phyloP scores from a whole-genome alignment of 1,140 invertebrate species.

The Hypsibius dujardini region DNA sequence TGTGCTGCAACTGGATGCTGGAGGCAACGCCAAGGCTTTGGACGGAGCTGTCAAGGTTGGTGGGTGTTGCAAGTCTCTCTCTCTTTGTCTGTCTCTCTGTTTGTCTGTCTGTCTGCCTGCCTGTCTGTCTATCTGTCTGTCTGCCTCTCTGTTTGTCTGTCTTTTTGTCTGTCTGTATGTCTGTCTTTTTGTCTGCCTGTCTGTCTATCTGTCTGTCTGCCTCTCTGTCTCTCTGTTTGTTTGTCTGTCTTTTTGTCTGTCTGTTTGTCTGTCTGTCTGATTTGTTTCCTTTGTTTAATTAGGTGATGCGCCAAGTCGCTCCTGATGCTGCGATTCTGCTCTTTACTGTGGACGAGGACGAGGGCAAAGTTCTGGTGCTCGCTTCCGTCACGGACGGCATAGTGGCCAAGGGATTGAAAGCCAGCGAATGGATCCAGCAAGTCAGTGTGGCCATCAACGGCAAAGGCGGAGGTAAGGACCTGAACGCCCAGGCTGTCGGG shows the following conservation, averaged over 20 bases:
- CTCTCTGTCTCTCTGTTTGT: too few species aligned
- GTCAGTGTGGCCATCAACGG: slow-evolving; percentile 59
- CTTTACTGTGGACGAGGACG: slow-evolving; percentile 67
- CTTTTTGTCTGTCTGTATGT: too few species aligned
- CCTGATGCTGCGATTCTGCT: slow-evolving; percentile 76
- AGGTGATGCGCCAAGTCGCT: slow-evolving; percentile 61
- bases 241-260: too few species aligned
- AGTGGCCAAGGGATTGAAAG: slow-evolving; percentile 68
- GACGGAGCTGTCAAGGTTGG: slow-evolving; percentile 84
- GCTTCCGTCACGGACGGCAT: slow-evolving; percentile 49
- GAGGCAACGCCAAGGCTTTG: slow-evolving; percentile 44
- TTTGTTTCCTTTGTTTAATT: too few species aligned
- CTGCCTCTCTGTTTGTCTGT: too few species aligned
- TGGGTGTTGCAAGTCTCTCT: too few species aligned
- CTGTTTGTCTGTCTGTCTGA: too few species aligned
- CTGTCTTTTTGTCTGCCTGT: too few species aligned
- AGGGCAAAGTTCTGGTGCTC: slow-evolving; percentile 74
- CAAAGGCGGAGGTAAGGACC: slow-evolving; percentile 85
- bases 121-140: too few species aligned
- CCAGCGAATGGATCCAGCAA: slow-evolving; percentile 81
- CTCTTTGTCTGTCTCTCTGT: too few species aligned
- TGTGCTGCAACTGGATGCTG: background rate
- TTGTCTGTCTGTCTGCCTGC: too few species aligned
- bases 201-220: too few species aligned
- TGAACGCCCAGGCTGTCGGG: slow-evolving; percentile 85